Base-by-base conservation (phyloP, 2,888 invertebrate species). In the Hypolimnas misippus region DNA sequence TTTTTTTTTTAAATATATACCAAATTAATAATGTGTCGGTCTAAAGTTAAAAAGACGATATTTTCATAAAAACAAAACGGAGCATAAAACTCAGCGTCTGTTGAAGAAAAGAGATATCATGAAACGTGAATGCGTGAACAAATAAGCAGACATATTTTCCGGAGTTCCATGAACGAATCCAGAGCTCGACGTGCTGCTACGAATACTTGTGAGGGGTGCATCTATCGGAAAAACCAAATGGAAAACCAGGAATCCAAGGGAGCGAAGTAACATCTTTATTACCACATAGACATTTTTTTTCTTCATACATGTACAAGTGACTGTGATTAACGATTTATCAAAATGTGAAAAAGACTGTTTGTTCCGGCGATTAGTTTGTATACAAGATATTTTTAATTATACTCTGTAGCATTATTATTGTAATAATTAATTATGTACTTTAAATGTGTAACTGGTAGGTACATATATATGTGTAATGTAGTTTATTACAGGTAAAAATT, bases 201-300 rank as follows among this genome's bases (percentile, higher is more conserved):
- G 33, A 33, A 7, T 33, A 33, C 33, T 33, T 33, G 33, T 33
- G 33, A 33, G 12, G 33, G 7, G 33, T 33, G 33, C 33, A 33
- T 33, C 35, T 35, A 35, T 35, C 35, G 35, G 35, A n/a, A n/a
- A 35, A 35, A 35, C 8, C 35, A 35, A 35, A 35, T 35, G 35
- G 35, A 19, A 19, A 46, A 19, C 17, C 46, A 46, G 46, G 46
- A 46, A 46, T 21, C 46, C 19, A 21, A 46, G 46, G 46, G 19
- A 46, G 46, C 3, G 21, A 35, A 35, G 35, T 35, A 35, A 35
- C 35, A 10, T 35, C 35, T 1, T 35, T n/a, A 35, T 35, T 35
- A 35, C 35, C 12, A 35, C 35, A 35, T 35, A 35, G 8, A 35
- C 35, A 35, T 35, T 35, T 33, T 35, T 3, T 35, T n/a, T n/a